Conservation (phyloP, 1,140 invertebrate genomes). For the Penaeus chinensis region DNA sequence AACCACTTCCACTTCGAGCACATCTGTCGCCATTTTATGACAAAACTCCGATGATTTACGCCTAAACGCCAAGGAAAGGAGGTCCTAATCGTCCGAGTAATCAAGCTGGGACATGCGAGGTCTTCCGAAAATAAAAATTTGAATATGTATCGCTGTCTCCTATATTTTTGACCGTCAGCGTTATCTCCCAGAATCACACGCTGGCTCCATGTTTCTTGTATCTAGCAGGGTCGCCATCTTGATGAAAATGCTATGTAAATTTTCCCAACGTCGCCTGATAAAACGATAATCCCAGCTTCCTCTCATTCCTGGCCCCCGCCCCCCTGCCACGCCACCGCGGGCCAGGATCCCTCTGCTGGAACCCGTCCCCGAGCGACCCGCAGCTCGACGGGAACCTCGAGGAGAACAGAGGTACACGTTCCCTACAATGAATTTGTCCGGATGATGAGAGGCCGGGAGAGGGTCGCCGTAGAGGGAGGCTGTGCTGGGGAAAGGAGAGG, state of each 20-base stretch:
- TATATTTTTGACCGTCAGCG: neutral
- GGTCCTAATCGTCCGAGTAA: too few relatives aligned
- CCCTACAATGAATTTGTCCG: too few relatives aligned
- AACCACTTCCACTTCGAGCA: too few relatives aligned
- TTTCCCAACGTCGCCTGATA: conserved; percentile 29
- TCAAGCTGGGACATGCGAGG: too few relatives aligned
- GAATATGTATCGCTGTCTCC: conserved; percentile 14
- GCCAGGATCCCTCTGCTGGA: neutral
- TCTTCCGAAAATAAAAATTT: neutral
- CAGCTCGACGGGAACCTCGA: too few relatives aligned
- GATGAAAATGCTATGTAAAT: conserved; percentile 51
- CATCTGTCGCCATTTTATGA: too few relatives aligned
- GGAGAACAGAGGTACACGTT: too few relatives aligned
- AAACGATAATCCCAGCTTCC: conserved; percentile 26
- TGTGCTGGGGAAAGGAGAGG: neutral
- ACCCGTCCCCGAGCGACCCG: too few relatives aligned
- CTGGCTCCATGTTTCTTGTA: conserved; percentile 27
- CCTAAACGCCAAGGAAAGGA: too few relatives aligned
- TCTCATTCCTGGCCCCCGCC: too few relatives aligned
- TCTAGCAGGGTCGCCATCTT: conserved; percentile 31
- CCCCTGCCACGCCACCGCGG: neutral
- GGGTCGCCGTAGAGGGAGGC: neutral
- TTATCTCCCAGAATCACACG: conserved; percentile 16
- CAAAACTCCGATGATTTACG: too few relatives aligned
- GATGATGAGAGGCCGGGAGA: neutral